These are phyloP conservation scores for Ceriagrion tenellum DNA, from an alignment of 2,888 invertebrate species.

Conservation along the genomic window DNA sequence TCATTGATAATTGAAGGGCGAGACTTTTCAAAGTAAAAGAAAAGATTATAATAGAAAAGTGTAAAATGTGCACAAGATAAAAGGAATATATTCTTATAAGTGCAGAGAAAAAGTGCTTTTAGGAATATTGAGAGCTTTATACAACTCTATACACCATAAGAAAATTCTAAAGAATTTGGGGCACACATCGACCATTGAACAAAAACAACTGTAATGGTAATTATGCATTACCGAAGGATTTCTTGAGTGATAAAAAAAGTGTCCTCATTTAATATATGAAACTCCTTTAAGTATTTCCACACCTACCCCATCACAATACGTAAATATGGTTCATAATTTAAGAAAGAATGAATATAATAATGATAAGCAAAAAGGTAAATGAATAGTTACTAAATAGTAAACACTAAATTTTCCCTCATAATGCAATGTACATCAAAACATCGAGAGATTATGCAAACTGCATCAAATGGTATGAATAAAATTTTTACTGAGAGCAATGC, in stretches of 20 bases:
- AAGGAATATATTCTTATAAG: background rate
- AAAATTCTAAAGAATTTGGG: background rate
- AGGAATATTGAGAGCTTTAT: background rate
- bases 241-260: background rate
- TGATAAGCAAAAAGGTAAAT: background rate
- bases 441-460: background rate
- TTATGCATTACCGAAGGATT: background rate
- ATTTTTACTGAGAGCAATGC: background rate
- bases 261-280: background rate
- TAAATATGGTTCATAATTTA: background rate
- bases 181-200: background rate
- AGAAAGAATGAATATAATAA: background rate
- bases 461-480: background rate
- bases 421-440: background rate
- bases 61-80: background rate
- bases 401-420: background rate
- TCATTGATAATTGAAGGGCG: background rate
- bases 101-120: conserved; percentile 6
- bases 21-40: background rate
- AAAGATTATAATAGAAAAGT: background rate
- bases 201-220: background rate
- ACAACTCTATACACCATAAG: background rate
- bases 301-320: background rate
- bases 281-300: background rate
- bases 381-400: background rate